These are phyloP conservation scores for Ooceraea biroi DNA, from an alignment of 1,140 invertebrate species.

Conservation along the genomic window DNA sequence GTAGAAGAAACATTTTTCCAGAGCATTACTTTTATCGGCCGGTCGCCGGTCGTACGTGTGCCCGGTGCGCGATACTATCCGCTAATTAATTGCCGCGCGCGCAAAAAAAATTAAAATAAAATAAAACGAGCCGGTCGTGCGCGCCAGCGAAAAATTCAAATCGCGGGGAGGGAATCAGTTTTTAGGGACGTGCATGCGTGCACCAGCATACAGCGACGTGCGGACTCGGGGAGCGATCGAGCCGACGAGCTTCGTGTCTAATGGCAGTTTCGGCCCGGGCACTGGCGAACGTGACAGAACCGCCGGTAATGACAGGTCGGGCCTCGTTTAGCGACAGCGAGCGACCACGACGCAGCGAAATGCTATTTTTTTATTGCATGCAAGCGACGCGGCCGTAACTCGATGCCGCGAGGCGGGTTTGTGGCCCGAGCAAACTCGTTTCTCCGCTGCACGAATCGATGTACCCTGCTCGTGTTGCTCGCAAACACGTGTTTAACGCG, in stretches of 20 bases:
- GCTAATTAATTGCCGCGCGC: constrained; percentile 71
- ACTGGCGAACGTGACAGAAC: constrained; percentile 54
- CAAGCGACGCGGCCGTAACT: constrained; percentile 36
- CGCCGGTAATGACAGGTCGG: constrained; percentile 50
- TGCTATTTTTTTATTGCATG: constrained; percentile 52
- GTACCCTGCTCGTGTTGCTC: constrained; percentile 18
- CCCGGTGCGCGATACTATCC: constrained; percentile 69
- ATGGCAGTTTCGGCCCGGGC: constrained; percentile 57
- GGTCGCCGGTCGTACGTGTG: constrained; percentile 66
- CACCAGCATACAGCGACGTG: not conserved
- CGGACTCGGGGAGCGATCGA: constrained; percentile 36
- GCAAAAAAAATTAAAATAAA: constrained; percentile 28
- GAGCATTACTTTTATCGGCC: constrained; percentile 74
- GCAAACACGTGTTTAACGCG: too few relatives aligned
- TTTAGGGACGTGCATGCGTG: constrained; percentile 59
- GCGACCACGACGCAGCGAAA: constrained; percentile 38
- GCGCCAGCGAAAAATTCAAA: constrained; percentile 62
- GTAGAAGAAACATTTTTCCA: constrained; percentile 73
- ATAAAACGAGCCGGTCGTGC: constrained; percentile 14
- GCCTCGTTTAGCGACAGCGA: constrained; percentile 57
- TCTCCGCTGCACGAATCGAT: constrained; percentile 35
- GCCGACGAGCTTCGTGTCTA: constrained; percentile 58
- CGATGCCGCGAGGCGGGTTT: constrained; percentile 52
- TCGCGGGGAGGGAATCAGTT: constrained; percentile 64
- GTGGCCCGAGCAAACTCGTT: constrained; percentile 34